Conservation (phyloP, 1,140 invertebrate genomes). For the Pseudomyrmex concolor region DNA sequence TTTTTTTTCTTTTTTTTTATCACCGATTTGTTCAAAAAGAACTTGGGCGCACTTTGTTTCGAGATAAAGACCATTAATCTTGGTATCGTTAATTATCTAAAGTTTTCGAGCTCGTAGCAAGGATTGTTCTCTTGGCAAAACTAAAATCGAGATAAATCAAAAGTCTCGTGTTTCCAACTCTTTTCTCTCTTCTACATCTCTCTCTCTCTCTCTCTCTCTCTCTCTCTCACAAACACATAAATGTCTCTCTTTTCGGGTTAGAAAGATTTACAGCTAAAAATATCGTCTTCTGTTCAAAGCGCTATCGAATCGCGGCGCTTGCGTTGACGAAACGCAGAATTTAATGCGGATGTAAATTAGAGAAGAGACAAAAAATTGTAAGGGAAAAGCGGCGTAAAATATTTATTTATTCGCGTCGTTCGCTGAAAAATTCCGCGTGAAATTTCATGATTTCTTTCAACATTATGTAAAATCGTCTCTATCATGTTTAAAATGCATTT, state of each 20-base stretch:
- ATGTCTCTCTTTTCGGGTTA: not conserved
- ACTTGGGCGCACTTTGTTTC: not conserved
- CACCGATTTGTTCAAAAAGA: not conserved
- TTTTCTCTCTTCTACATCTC: not conserved
- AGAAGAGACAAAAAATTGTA: not conserved
- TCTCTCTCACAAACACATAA: no score
- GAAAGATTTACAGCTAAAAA: not conserved
- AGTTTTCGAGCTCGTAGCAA: not conserved
- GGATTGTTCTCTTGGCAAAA: not conserved
- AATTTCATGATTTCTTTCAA: not conserved
- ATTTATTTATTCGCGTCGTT: conserved; percentile 15
- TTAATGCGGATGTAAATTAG: conserved; percentile 47
- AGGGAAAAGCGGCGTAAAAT: not conserved
- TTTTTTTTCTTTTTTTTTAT: not conserved
- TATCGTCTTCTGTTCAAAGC: not conserved
- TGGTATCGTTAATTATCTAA: conserved; percentile 35
- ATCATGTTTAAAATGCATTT: not conserved
- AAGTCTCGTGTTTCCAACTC: not conserved
- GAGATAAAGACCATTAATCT: conserved; percentile 39
- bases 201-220: no score
- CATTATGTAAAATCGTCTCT: not conserved
- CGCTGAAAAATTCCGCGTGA: not conserved
- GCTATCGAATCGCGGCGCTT: not conserved
- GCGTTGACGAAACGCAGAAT: not conserved
- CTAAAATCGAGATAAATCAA: conserved; percentile 16